These are phyloP conservation scores for Hydrolagus affinis DNA, from an alignment of 2,113 vertebrate species.

Conservation along the genomic window DNA sequence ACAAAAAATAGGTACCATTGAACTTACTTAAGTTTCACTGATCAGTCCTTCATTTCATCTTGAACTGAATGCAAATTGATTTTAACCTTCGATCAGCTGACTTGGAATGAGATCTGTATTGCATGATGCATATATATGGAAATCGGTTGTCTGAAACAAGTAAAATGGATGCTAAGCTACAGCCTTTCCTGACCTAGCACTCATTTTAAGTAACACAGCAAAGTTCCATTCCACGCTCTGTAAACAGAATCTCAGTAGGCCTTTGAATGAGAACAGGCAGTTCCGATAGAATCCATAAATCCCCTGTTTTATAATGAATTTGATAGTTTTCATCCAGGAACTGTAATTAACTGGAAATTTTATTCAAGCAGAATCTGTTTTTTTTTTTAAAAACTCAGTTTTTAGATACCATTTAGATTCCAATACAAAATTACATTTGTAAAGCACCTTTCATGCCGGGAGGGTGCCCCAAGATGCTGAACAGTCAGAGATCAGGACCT, in stretches of 20 bases:
- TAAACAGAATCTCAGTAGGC: constrained; percentile 26
- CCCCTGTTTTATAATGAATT: constrained; percentile 15
- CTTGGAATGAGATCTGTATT: not conserved
- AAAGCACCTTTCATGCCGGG: no score
- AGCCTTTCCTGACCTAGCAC: not conserved
- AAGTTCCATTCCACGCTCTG: constrained; percentile 22
- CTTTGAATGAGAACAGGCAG: constrained; percentile 23
- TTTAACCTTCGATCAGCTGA: constrained; percentile 8
- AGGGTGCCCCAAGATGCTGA: no score
- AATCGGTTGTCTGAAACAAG: constrained; percentile 27
- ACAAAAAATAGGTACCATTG: not conserved
- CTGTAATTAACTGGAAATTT: constrained; percentile 25
- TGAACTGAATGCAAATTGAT: constrained; percentile 25
- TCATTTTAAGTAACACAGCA: constrained; percentile 22
- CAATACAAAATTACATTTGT: no score
- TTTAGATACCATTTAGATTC: constrained; percentile 6
- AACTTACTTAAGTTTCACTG: not conserved
- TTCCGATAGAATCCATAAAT: constrained; percentile 23
- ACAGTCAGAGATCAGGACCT: no score
- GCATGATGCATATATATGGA: constrained; percentile 11
- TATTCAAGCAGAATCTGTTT: constrained; percentile 23
- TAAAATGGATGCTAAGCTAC: constrained; percentile 16
- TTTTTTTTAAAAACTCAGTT: constrained; percentile 1
- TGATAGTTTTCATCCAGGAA: constrained; percentile 13
- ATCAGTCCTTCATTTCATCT: not conserved